Evolutionary conservation across 1,140 invertebrate species (phyloP).

Genomic region (Leptonema lineaticorne): DNA sequence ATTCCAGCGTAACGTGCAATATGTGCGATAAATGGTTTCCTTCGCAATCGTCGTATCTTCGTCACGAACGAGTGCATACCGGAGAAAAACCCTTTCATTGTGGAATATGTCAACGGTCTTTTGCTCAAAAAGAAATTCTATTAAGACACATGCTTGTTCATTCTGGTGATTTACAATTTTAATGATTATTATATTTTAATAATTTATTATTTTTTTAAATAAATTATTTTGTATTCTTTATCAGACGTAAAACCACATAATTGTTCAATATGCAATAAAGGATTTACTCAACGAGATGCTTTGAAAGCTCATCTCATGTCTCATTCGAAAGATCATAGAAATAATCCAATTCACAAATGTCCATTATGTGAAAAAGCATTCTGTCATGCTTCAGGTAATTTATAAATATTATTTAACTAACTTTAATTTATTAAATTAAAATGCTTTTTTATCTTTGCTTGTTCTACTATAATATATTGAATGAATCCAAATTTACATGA

Average conservation of each 20-base stretch:
- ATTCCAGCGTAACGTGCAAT: constrained; percentile 55
- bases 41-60: constrained; percentile 72
- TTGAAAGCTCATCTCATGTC: constrained; percentile 64
- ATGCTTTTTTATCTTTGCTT: too few species aligned
- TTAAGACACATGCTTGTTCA: constrained; percentile 83
- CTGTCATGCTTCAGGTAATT: constrained; percentile 57
- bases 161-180: constrained; percentile 57
- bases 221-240: not conserved
- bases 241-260: constrained; percentile 72
- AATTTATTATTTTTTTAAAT: not conserved
- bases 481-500: too few species aligned
- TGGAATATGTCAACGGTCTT: constrained; percentile 68
- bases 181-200: not conserved
- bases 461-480: too few species aligned
- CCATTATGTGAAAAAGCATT: constrained; percentile 68
- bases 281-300: constrained; percentile 70
- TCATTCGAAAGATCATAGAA: constrained; percentile 60
- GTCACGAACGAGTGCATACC: constrained; percentile 77
- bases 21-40: constrained; percentile 81
- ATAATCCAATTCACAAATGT: constrained; percentile 65
- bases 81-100: constrained; percentile 78
- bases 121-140: constrained; percentile 78
- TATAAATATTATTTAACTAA: too few species aligned
- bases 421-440: too few species aligned
- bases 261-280: constrained; percentile 73